Evolutionary conservation across 2,888 invertebrate species (phyloP).

Genomic region (Hedychridium roseum): DNA sequence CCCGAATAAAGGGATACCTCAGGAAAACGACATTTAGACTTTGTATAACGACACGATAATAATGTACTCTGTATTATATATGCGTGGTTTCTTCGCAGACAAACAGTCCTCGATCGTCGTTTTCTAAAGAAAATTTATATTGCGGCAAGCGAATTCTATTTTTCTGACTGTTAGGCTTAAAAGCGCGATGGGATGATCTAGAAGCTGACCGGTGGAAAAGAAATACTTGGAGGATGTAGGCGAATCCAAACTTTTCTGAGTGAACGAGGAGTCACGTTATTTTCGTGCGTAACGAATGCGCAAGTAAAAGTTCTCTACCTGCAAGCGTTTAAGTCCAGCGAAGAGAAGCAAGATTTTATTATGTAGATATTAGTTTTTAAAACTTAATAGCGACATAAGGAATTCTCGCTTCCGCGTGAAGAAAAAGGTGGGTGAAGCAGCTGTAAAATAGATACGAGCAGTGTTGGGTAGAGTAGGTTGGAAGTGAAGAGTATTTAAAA

Average conservation of each 20-base stretch:
- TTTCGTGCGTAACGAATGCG: too few relatives aligned
- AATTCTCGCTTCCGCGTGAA: background rate
- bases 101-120: constrained; percentile 28
- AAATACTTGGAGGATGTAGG: background rate
- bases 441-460: too few relatives aligned
- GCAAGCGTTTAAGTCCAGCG: background rate
- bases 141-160: constrained; percentile 47
- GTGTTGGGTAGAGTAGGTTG: too few relatives aligned
- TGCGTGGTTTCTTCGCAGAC: constrained; percentile 28
- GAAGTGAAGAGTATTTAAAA: too few relatives aligned
- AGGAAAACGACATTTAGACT: constrained; percentile 27
- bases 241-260: too few relatives aligned
- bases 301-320: background rate
- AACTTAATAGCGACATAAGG: background rate
- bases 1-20: constrained; percentile 26
- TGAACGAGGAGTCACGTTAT: too few relatives aligned
- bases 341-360: constrained; percentile 1
- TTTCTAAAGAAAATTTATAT: constrained; percentile 42
- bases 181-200: constrained; percentile 14
- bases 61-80: constrained; percentile 17
- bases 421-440: too few relatives aligned
- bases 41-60: constrained; percentile 17
- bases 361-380: background rate
- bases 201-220: background rate
- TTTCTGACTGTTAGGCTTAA: constrained; percentile 35